A percentile compares a stretch with the other conserved stretches of the same genome.
phyloP scores from a whole-genome alignment of 1,140 invertebrate genomes.

The Matsumurasca onukii region DNA sequence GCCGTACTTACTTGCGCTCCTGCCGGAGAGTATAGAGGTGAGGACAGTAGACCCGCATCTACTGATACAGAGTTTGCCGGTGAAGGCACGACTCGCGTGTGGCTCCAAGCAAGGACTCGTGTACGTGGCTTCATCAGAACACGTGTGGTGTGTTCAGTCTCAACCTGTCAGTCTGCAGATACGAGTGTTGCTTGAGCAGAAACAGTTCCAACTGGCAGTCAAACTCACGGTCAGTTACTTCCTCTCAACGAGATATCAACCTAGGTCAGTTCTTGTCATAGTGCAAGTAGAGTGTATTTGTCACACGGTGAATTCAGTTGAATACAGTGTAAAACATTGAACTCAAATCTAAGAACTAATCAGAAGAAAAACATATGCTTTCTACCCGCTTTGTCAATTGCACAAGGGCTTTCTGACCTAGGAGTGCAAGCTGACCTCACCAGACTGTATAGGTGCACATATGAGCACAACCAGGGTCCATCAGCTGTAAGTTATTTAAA shows the following conservation, averaged over 20 bases:
- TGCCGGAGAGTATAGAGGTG: slow-evolving; percentile 79
- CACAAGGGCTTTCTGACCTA: no score
- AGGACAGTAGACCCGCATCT: slow-evolving; percentile 68
- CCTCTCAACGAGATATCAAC: not conserved
- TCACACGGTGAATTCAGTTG: no score
- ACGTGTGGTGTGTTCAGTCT: slow-evolving; percentile 82
- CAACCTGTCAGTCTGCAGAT: slow-evolving; percentile 81
- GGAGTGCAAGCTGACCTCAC: no score
- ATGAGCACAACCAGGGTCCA: no score
- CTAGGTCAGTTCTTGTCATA: slow-evolving; percentile 27
- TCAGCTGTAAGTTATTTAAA: no score
- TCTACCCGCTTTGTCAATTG: no score
- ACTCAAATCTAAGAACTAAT: no score
- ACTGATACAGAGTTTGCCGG: slow-evolving; percentile 74
- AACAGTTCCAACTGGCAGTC: slow-evolving; percentile 93
- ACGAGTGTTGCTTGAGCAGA: slow-evolving; percentile 75
- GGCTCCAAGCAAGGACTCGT: slow-evolving; percentile 72
- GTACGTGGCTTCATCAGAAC: slow-evolving; percentile 81
- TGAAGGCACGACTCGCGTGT: slow-evolving; percentile 66
- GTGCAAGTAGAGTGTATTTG: no score
- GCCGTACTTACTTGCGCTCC: slow-evolving; percentile 84
- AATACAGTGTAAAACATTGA: no score
- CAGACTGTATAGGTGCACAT: no score
- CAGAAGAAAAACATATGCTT: no score
- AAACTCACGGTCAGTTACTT: slow-evolving; percentile 87